Base-by-base conservation (phyloP, 1,140 invertebrate species). In the Drosophila subpulchrella region DNA sequence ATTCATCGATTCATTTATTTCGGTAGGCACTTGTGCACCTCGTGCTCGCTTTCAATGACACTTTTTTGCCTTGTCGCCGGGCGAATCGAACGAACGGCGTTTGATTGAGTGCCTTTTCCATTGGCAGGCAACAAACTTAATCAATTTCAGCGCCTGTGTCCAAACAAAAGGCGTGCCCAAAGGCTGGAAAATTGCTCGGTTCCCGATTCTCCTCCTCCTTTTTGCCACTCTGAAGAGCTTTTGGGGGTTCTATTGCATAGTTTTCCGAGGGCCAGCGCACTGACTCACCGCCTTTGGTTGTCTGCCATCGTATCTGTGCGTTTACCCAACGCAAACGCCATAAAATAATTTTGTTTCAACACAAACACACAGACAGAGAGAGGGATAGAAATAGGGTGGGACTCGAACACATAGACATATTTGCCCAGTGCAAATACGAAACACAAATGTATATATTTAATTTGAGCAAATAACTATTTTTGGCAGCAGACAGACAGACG, bases 401-500 rank as follows among this genome's bases (percentile, higher is more conserved):
- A 39, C n/a, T 44, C 13, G 7, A 20, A 46, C 24, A 4, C 42
- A 50, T 32, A 77, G 60, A 82, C 80, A 86, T 85, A 85, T 85
- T 85, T 85, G 82, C 74, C 57, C 34, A 57, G 53, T 41, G 58
- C 78, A 85, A 85, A 85, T 82, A 85, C 78, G 84, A 86, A 81
- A 80, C 78, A 88, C 83, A 85, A 82, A 85, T 82, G 82, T 85
- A 85, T 85, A 85, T 85, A 85, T 85, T 85, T 85, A 85, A 85
- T 85, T 85, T 88, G 78, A 76, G 82, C 73, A 76, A 76, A 76
- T 76, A 76, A 76, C 73, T 85, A 88, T 85, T 88, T 86, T 85
- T 78, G 72, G 73, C 60, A 51, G 72, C 71, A 62, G 58, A 47
- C 57, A 68, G 68, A 41, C 67, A 73, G 68, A 65, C 47, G 27